Conservation (phyloP, 2,888 invertebrate genomes). For the Aporophyla lueneburgensis region DNA sequence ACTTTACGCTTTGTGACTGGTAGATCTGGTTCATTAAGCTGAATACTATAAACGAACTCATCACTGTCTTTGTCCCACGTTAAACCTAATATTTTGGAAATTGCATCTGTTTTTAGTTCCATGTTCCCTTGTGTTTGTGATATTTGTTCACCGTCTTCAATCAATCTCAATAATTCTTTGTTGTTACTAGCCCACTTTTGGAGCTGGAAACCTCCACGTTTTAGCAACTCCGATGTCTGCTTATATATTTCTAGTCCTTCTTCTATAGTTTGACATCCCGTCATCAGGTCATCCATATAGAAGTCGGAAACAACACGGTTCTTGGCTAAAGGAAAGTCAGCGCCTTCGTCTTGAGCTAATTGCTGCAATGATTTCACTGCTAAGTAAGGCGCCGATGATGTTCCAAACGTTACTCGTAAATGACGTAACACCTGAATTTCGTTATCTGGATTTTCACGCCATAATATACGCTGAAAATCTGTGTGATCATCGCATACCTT, state of each 20-base stretch:
- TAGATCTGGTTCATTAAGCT: constrained; percentile 3
- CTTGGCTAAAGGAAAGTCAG: constrained; percentile 13
- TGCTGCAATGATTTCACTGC: no score
- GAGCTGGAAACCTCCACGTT: constrained; percentile 20
- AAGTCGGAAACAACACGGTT: constrained; percentile 2
- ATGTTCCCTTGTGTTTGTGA: constrained; percentile 20
- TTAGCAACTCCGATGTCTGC: constrained; percentile 10
- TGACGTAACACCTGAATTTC: constrained; percentile 26
- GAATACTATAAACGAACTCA: constrained; percentile 17
- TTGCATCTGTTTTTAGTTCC: constrained; percentile 9
- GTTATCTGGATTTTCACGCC: constrained; percentile 23
- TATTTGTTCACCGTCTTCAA: constrained; percentile 8
- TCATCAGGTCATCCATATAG: neutral
- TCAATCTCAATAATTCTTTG: constrained; percentile 8
- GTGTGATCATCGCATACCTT: constrained; percentile 9
- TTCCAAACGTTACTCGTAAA: neutral
- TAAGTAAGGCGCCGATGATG: no score
- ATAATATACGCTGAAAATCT: constrained; percentile 23
- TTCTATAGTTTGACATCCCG: constrained; percentile 6
- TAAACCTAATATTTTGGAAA: constrained; percentile 16
- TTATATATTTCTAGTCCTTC: constrained; percentile 21
- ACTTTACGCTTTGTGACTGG: constrained; percentile 13
- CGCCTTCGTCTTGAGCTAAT: constrained; percentile 1
- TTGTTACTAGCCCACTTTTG: constrained; percentile 28
- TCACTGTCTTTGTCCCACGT: constrained; percentile 15